phyloP scores from a whole-genome alignment of 1,140 invertebrate genomes.

The Anadara kagoshimensis region DNA sequence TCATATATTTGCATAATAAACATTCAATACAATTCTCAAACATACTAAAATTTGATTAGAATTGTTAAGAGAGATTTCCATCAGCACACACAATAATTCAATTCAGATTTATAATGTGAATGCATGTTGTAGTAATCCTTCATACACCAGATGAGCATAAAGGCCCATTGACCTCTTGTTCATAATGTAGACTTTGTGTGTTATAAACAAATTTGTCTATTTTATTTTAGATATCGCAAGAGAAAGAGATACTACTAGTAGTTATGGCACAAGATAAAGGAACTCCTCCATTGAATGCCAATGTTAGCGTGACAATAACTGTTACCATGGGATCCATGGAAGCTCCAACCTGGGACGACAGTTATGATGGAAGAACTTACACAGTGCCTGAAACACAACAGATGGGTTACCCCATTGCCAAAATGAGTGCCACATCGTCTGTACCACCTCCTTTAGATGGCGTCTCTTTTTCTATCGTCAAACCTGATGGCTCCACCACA shows the following conservation, averaged over 20 bases:
- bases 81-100: too few species aligned
- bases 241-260: slow-evolving; percentile 31
- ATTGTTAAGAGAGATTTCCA: too few species aligned
- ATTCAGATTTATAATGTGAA: too few species aligned
- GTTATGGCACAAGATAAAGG: slow-evolving; percentile 60
- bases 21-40: too few species aligned
- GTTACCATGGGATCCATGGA: slow-evolving; percentile 48
- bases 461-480: slow-evolving; percentile 52
- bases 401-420: slow-evolving; percentile 47
- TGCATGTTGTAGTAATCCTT: too few species aligned
- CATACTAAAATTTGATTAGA: too few species aligned
- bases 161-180: too few species aligned
- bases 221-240: not conserved
- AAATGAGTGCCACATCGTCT: slow-evolving; percentile 53
- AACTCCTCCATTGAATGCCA: slow-evolving; percentile 39
- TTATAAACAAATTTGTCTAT: too few species aligned
- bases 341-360: slow-evolving; percentile 55
- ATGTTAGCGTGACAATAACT: slow-evolving; percentile 50
- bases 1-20: too few species aligned
- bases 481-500: slow-evolving; percentile 47
- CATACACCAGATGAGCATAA: too few species aligned
- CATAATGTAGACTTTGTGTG: too few species aligned
- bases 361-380: slow-evolving; percentile 51
- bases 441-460: slow-evolving; percentile 51
- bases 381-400: slow-evolving; percentile 53